A percentile compares a stretch with the other conserved stretches of the same genome.
These are phyloP conservation scores for Anoplopoma fimbria DNA, from an alignment of 2,113 vertebrate genomes.

Conservation along the genomic window DNA sequence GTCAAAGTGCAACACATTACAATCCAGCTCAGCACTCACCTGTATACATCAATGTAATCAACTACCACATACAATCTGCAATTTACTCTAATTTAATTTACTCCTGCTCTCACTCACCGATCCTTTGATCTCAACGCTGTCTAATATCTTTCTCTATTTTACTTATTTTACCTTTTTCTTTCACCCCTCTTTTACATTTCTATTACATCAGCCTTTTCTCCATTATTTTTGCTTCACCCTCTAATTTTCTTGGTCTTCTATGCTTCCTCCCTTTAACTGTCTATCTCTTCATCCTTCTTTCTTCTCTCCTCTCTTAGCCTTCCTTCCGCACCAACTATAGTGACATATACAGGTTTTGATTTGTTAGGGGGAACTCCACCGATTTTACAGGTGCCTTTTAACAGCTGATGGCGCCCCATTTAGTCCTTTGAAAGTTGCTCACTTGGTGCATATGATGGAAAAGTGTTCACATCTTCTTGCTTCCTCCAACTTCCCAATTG, in stretches of 20 bases:
- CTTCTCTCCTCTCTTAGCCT: neutral
- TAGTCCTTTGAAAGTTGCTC: too few relatives aligned
- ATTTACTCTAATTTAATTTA: conserved; percentile 25
- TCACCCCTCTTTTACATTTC: neutral
- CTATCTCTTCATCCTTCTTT: neutral
- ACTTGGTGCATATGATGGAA: too few relatives aligned
- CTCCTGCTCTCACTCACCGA: neutral
- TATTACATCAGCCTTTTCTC: neutral
- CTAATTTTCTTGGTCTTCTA: neutral
- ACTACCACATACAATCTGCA: conserved; percentile 39
- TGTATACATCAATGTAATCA: conserved; percentile 37
- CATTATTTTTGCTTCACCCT: neutral
- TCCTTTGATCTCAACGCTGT: conserved; percentile 12
- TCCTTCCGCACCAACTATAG: neutral
- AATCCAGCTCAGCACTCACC: conserved; percentile 23
- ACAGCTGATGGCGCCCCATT: neutral
- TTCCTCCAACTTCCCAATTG: neutral
- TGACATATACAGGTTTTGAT: neutral
- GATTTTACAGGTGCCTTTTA: neutral
- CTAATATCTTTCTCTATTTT: neutral
- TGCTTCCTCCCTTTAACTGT: neutral
- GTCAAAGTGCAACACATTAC: conserved; percentile 35
- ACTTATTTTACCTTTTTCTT: neutral
- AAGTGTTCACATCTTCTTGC: neutral
- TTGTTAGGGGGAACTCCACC: neutral